phyloP scores from a whole-genome alignment of 2,797 vertebrate species.

The Monodelphis domestica region DNA sequence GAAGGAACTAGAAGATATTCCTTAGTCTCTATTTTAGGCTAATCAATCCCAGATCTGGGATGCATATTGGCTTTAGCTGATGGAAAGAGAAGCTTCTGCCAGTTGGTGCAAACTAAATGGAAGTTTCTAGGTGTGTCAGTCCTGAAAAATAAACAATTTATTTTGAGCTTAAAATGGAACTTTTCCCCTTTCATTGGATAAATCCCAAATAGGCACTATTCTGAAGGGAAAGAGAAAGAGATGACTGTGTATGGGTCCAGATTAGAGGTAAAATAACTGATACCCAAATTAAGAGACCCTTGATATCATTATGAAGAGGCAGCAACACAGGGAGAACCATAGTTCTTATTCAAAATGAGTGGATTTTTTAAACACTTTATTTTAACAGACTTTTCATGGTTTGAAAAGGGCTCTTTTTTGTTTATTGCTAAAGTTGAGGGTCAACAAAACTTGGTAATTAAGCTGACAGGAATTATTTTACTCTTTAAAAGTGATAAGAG shows the following conservation, averaged over 20 bases:
- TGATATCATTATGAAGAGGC: not conserved
- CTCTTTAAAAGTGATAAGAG: not conserved
- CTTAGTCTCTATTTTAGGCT: not conserved
- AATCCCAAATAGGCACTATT: not conserved
- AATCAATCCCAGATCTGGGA: not conserved
- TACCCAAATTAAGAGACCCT: not conserved
- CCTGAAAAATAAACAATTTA: not conserved
- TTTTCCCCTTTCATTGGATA: not conserved
- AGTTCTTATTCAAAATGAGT: not conserved
- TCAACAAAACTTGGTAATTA: constrained; percentile 11
- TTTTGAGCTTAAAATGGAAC: not conserved
- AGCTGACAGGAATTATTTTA: not conserved
- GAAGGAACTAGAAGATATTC: not conserved
- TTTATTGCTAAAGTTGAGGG: not conserved
- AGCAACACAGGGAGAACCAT: not conserved
- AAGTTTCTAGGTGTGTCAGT: not conserved
- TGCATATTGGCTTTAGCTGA: not conserved
- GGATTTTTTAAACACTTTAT: not conserved
- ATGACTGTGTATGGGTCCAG: not conserved
- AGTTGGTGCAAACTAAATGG: not conserved
- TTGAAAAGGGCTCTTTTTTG: not conserved
- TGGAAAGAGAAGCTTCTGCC: not conserved
- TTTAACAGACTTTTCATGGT: not conserved
- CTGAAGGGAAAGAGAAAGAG: not conserved
- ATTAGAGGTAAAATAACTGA: not conserved